Evolutionary conservation across 2,113 vertebrate species (phyloP).

Genomic region (Cephalopholis sonnerati): DNA sequence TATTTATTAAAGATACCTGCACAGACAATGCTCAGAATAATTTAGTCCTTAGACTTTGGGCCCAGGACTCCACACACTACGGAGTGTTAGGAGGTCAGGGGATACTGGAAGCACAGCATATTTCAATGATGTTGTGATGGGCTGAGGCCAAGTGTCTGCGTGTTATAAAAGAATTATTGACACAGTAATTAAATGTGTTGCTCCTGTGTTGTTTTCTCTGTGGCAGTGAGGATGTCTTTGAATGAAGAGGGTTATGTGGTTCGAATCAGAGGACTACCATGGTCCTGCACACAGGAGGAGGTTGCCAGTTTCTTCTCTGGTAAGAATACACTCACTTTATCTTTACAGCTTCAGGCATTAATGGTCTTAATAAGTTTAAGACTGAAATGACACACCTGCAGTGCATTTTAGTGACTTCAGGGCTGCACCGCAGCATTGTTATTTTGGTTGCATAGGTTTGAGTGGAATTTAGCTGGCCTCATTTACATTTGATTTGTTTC

Average conservation of each 20-base stretch:
- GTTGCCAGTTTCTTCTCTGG: slow-evolving; percentile 89
- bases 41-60: slow-evolving; percentile 1
- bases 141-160: neutral
- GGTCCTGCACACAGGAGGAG: slow-evolving; percentile 88
- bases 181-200: slow-evolving; percentile 1
- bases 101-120: neutral
- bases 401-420: neutral
- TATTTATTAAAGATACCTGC: neutral
- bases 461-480: neutral
- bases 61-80: neutral
- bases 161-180: neutral
- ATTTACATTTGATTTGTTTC: neutral
- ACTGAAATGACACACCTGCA: neutral
- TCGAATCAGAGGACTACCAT: slow-evolving; percentile 88
- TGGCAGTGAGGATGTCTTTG: slow-evolving; percentile 82
- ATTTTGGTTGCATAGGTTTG: neutral
- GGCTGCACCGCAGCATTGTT: neutral
- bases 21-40: neutral
- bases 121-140: neutral
- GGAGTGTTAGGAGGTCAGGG: neutral
- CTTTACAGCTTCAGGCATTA: neutral
- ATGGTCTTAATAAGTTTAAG: neutral
- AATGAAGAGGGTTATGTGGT: slow-evolving; percentile 88
- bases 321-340: slow-evolving; percentile 47
- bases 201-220: slow-evolving; percentile 33